These are phyloP conservation scores for Aleiodes sp. DNA, from an alignment of 1,140 invertebrate genomes.

Conservation along the genomic window DNA sequence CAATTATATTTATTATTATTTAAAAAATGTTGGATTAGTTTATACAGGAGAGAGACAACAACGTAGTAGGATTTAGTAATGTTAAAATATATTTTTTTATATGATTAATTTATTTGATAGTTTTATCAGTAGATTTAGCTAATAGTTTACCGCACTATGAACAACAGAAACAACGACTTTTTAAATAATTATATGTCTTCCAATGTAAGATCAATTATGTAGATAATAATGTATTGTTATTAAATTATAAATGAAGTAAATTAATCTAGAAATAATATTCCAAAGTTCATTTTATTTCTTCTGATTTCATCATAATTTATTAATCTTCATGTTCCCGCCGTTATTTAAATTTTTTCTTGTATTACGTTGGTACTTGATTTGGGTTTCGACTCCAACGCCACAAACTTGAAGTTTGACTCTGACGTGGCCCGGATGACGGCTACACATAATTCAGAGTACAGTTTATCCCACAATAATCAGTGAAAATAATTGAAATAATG, in stretches of 20 bases:
- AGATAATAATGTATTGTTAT: not conserved
- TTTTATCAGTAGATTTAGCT: not conserved
- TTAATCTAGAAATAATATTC: no score
- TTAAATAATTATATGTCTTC: not conserved
- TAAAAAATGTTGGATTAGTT: not conserved
- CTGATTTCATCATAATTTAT: no score
- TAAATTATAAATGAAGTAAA: no score
- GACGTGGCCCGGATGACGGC: slow-evolving; percentile 56
- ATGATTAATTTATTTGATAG: not conserved
- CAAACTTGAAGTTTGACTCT: slow-evolving; percentile 30
- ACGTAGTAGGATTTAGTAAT: no score
- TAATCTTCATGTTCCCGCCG: no score
- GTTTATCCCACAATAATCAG: not conserved
- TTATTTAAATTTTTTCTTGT: no score
- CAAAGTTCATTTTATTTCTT: no score
- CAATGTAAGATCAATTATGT: slow-evolving; percentile 10
- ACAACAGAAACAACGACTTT: not conserved
- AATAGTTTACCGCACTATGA: no score
- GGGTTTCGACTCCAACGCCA: not conserved
- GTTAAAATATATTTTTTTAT: not conserved
- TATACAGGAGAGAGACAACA: not conserved
- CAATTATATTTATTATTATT: not conserved
- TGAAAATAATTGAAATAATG: slow-evolving; percentile 15
- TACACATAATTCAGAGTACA: slow-evolving; percentile 20
- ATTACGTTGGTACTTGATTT: no score